These are phyloP conservation scores for Pristionchus arcanus DNA, from an alignment of 2,888 invertebrate genomes.

Conservation along the genomic window DNA sequence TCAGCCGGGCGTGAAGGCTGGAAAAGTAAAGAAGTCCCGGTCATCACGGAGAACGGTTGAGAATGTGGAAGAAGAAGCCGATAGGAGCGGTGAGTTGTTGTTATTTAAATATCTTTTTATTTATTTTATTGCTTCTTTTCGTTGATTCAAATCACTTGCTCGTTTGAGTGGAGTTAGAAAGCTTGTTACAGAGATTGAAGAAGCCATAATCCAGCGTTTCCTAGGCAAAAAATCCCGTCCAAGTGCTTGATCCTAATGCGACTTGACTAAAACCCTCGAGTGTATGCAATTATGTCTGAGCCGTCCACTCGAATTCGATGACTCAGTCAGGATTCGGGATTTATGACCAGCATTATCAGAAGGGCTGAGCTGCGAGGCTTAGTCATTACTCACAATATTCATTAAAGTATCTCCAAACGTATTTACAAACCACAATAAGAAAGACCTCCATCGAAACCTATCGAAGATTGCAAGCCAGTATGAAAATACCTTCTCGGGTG, in stretches of 20 bases:
- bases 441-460: too few relatives aligned
- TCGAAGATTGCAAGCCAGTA: too few relatives aligned
- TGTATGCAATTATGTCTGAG: too few relatives aligned
- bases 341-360: too few relatives aligned
- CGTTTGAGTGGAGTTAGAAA: not conserved
- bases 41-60: not conserved
- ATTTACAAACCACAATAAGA: too few relatives aligned
- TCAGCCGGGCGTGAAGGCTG: slow-evolving; percentile 29
- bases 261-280: not conserved
- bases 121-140: not conserved
- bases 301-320: too few relatives aligned
- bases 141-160: not conserved
- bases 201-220: not conserved
- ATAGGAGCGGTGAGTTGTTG: not conserved
- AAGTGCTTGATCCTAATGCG: not conserved
- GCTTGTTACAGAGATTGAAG: not conserved
- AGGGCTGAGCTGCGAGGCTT: not conserved
- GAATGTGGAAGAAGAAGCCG: not conserved
- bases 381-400: too few relatives aligned
- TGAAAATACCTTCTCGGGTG: too few relatives aligned
- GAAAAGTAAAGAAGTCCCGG: slow-evolving; percentile 31
- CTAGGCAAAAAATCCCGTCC: not conserved
- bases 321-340: too few relatives aligned
- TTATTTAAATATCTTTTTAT: not conserved
- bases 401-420: too few relatives aligned